Conservation (phyloP, 2,888 invertebrate species). For the Zhuqinia jingwanae region DNA sequence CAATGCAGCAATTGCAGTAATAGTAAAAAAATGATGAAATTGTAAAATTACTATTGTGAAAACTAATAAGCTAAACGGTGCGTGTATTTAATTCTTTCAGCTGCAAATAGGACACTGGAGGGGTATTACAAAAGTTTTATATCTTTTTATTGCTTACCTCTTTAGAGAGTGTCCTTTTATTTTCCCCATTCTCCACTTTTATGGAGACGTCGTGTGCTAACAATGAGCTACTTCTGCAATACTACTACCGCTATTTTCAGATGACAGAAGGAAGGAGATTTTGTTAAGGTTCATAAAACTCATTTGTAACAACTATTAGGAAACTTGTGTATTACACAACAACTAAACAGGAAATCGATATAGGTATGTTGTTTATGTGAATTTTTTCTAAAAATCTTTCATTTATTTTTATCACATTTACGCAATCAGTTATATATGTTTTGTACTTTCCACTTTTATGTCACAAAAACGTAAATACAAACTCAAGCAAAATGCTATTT, state of each 20-base stretch:
- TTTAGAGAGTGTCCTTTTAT: slow-evolving; percentile 67
- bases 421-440: slow-evolving; percentile 8
- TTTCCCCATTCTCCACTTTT: slow-evolving; percentile 66
- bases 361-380: not conserved
- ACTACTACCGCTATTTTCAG: not conserved
- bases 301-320: slow-evolving; percentile 47
- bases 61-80: no score
- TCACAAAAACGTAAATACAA: not conserved
- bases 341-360: not conserved
- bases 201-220: slow-evolving; percentile 58
- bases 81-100: no score
- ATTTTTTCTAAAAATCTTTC: not conserved
- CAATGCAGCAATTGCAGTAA: no score
- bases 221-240: not conserved
- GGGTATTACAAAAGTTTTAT: no score
- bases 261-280: slow-evolving; percentile 19
- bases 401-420: not conserved
- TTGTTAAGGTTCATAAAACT: slow-evolving; percentile 49
- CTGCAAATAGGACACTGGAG: no score
- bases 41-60: no score
- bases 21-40: no score
- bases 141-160: slow-evolving; percentile 46
- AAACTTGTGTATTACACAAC: slow-evolving; percentile 2
- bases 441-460: not conserved
- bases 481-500: not conserved